These are phyloP conservation scores for Mergus octosetaceus DNA, from an alignment of 2,797 vertebrate species.

Conservation along the genomic window DNA sequence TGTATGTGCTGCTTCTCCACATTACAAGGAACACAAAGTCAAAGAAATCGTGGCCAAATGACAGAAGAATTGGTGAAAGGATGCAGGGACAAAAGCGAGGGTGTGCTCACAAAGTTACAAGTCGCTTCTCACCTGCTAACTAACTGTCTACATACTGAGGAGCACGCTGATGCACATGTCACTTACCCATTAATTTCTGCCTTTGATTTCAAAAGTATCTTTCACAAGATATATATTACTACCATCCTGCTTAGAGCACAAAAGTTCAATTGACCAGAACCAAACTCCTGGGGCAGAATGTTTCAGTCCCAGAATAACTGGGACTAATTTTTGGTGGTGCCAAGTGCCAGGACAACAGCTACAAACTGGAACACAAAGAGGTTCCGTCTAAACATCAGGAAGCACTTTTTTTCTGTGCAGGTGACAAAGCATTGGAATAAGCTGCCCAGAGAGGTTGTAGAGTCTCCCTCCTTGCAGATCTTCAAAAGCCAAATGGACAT, in stretches of 20 bases:
- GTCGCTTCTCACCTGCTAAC: not conserved
- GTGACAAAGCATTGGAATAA: not conserved
- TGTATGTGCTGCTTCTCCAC: rapidly evolving
- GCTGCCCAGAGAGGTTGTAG: not conserved
- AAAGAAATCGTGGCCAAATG: not conserved
- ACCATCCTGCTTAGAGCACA: not conserved
- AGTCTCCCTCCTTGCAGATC: not conserved
- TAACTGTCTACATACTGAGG: not conserved
- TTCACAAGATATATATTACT: not conserved
- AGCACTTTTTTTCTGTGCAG: not conserved
- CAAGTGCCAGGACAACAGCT: not conserved
- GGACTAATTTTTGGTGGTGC: not conserved
- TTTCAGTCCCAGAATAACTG: not conserved
- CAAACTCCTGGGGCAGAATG: not conserved
- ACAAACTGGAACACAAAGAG: not conserved
- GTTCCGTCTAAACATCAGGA: not conserved
- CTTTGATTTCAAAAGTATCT: not conserved
- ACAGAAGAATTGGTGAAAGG: not conserved
- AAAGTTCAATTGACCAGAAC: not conserved
- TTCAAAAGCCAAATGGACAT: not conserved
- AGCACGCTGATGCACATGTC: rapidly evolving
- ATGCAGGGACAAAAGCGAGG: not conserved
- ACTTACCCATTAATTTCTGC: not conserved
- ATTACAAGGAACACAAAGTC: not conserved
- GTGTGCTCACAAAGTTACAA: not conserved